Evolutionary conservation across 2,888 invertebrate species (phyloP), one percentile per base, ranked within the genome.

Genomic region (Drosophila neonasuta): DNA sequence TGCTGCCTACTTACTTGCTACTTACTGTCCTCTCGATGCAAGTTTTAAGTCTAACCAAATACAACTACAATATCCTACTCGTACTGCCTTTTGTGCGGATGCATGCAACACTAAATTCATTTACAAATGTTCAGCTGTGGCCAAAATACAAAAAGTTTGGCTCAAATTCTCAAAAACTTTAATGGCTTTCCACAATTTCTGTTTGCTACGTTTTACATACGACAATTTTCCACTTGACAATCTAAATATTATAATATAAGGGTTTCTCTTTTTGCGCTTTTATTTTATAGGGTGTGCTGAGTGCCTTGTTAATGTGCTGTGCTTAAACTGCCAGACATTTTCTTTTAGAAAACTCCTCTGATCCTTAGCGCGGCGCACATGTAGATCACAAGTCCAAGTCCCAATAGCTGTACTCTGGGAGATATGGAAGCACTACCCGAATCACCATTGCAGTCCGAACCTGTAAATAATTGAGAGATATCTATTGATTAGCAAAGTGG

Each of bases 371-470:
- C 70, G 24, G 57, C 68, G 24, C 73, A 65, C 54, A 72, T 64
- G 57, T 67, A 82, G 49, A 83, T 56, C 67, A 74, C 69, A 56
- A 79, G 54, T 57, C 73, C 73, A 10, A 78, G 50, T 63, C 57
- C 78, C 13, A 86, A 48, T 24, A 79, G 63, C 65, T 73, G 78
- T 41, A 74, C 15, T 45, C 45, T 56, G 50, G 80, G 72, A 10
- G 71, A 68, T 65, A 67, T 69, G 86, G 84, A 83, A 83, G 86
- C 86, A 62, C 86, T 84, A 44, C 75, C 86, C 41, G 86, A 86
- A 10, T 71, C 66, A 17, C 75, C 74, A 30, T 75, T 71, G 71
- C 88, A 88, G 64, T 73, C 86, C 58, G 86, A 81, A 61, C 87
- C 88, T 88, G 74, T 6, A 77, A 78, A 10, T 46, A 39, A 42